phyloP scores from a whole-genome alignment of 2,797 vertebrate genomes.

The Gadopsis bispinosus region DNA sequence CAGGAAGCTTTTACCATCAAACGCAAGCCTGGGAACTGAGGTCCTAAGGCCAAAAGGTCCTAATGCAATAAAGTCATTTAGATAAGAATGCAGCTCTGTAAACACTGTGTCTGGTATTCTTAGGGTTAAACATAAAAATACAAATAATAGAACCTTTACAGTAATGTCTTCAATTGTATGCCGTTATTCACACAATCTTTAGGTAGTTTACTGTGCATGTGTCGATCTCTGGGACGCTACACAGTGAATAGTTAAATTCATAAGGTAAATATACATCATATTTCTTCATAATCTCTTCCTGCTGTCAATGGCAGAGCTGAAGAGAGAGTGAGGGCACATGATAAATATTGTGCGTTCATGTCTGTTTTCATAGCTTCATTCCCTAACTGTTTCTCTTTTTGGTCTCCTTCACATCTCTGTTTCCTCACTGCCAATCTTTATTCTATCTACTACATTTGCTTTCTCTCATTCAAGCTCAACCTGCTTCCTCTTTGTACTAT shows the following conservation, averaged over 20 bases:
- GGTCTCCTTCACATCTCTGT: constrained; percentile 34
- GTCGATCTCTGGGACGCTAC: background rate
- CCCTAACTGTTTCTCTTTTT: constrained; percentile 11
- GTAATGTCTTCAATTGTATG: too few relatives aligned
- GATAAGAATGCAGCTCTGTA: too few relatives aligned
- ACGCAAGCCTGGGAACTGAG: too few relatives aligned
- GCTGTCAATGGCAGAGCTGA: constrained; percentile 21
- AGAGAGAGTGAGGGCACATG: background rate
- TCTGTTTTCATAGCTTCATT: constrained; percentile 32
- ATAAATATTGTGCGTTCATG: constrained; percentile 24
- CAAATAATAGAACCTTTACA: too few relatives aligned
- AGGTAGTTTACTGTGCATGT: background rate
- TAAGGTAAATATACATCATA: background rate
- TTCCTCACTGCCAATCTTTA: constrained; percentile 44
- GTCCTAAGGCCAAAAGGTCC: too few relatives aligned
- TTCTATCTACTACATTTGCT: constrained; percentile 31
- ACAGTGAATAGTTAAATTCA: background rate
- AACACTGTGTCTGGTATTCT: too few relatives aligned
- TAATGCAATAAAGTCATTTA: too few relatives aligned
- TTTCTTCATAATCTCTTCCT: constrained; percentile 15
- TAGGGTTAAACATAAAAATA: too few relatives aligned
- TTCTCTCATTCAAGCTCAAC: constrained; percentile 36
- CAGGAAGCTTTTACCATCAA: too few relatives aligned
- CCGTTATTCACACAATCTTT: background rate
- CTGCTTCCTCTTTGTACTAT: constrained; percentile 40